Conservation (phyloP, 2,113 vertebrate genomes). For the Pterocles gutturalis region DNA sequence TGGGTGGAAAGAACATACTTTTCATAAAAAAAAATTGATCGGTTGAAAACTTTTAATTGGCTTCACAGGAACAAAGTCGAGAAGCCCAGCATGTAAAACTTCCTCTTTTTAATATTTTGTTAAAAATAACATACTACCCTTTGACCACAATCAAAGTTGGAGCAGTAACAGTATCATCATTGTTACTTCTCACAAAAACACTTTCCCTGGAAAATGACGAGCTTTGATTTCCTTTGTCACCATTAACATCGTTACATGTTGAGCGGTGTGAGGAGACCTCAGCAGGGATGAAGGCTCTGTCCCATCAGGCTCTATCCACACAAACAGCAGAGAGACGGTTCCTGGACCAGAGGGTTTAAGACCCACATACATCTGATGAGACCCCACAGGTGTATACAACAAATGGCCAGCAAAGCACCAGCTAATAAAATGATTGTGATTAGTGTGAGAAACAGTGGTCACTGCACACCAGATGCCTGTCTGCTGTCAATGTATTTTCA, state of each 20-base stretch:
- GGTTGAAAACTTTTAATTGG: neutral
- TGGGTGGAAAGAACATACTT: neutral
- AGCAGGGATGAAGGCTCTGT: neutral
- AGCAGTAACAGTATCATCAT: neutral
- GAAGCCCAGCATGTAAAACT: neutral
- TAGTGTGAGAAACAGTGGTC: neutral
- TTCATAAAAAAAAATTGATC: neutral
- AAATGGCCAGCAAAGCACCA: neutral
- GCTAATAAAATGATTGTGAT: neutral
- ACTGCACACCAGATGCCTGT: neutral
- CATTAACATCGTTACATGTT: accelerated
- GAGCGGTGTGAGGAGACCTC: neutral
- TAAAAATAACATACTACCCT: neutral
- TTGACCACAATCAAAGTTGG: neutral
- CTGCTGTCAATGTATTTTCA: neutral
- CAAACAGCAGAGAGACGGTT: neutral
- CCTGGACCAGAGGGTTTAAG: neutral
- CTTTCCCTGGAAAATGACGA: neutral
- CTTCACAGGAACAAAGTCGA: neutral
- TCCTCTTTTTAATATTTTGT: neutral
- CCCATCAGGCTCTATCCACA: neutral
- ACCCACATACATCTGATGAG: neutral
- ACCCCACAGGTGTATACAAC: neutral
- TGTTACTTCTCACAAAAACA: neutral
- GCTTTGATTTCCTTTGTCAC: neutral